Percentiles rank a stretch among this genome's conserved stretches.
phyloP scores from a whole-genome alignment of 2,888 invertebrate genomes.

The Hecatera dysodea region DNA sequence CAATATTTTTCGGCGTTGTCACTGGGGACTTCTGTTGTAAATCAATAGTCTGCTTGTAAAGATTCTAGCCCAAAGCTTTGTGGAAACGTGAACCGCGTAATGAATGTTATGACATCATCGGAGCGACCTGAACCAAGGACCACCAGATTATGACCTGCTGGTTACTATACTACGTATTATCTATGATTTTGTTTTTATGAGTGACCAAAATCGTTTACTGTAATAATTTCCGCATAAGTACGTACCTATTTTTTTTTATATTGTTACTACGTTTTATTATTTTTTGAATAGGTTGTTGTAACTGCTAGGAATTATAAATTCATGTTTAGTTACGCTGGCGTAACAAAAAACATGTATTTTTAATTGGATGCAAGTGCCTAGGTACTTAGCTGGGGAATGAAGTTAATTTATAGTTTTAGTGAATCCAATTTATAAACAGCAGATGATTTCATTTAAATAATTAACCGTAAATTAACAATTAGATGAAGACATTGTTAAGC shows the following conservation, averaged over 20 bases:
- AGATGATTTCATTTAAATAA: neutral
- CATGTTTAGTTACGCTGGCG: neutral
- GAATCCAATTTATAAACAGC: neutral
- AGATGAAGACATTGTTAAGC: neutral
- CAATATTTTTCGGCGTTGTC: constrained; percentile 54
- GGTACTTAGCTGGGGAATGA: neutral
- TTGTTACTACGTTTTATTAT: constrained; percentile 2
- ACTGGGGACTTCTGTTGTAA: constrained; percentile 20
- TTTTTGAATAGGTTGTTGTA: constrained; percentile 1
- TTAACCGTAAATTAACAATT: neutral
- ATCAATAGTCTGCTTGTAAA: constrained; percentile 58
- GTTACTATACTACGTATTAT: constrained; percentile 24
- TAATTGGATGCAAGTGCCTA: constrained; percentile 12
- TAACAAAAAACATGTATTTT: constrained; percentile 12
- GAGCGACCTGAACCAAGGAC: constrained; percentile 69
- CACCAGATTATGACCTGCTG: constrained; percentile 30
- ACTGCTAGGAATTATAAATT: neutral
- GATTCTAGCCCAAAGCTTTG: constrained; percentile 31
- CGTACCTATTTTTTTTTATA: neutral
- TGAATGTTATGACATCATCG: constrained; percentile 77
- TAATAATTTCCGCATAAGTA: constrained; percentile 37
- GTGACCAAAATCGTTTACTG: neutral
- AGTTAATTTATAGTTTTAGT: constrained; percentile 16
- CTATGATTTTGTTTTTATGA: constrained; percentile 5
- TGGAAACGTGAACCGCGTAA: constrained; percentile 47